A percentile compares a stretch with the other conserved stretches of the same genome.
These are phyloP conservation scores for Pyralis farinalis DNA, from an alignment of 2,888 invertebrate genomes.

Conservation along the genomic window DNA sequence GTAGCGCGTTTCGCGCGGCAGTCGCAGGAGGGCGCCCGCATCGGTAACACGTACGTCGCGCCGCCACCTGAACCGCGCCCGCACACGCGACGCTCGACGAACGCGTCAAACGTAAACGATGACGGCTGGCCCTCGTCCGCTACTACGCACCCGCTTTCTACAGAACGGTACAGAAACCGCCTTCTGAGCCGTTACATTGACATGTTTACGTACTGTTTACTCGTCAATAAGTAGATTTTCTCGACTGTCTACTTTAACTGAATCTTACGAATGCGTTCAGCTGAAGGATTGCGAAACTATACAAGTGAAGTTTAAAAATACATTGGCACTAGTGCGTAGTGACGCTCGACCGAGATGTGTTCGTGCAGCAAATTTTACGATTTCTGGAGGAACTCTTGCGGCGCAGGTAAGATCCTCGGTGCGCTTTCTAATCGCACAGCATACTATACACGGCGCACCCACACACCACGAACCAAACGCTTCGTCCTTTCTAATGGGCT, in stretches of 20 bases:
- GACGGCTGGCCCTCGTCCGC: constrained; percentile 32
- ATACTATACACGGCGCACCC: constrained; percentile 8
- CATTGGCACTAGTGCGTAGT: constrained; percentile 71
- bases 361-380: constrained; percentile 76
- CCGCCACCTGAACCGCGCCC: constrained; percentile 13
- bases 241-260: constrained; percentile 48
- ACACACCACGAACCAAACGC: constrained; percentile 9
- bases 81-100: constrained; percentile 25
- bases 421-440: constrained; percentile 39
- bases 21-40: constrained; percentile 65
- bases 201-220: constrained; percentile 57
- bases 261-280: constrained; percentile 57
- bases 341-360: constrained; percentile 68
- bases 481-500: constrained; percentile 39
- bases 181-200: constrained; percentile 54
- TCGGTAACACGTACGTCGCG: constrained; percentile 51
- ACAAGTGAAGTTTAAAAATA: constrained; percentile 80
- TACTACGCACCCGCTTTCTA: constrained; percentile 60
- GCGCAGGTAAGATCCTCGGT: constrained; percentile 62
- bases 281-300: constrained; percentile 74
- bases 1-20: constrained; percentile 29
- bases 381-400: constrained; percentile 76
- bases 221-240: constrained; percentile 49
- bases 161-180: constrained; percentile 54
- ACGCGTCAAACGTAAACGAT: constrained; percentile 42